Percentiles rank a stretch among this genome's conserved stretches.
Evolutionary conservation across 2,797 vertebrate genomes (phyloP).

Genomic region (Pangasius djambal): DNA sequence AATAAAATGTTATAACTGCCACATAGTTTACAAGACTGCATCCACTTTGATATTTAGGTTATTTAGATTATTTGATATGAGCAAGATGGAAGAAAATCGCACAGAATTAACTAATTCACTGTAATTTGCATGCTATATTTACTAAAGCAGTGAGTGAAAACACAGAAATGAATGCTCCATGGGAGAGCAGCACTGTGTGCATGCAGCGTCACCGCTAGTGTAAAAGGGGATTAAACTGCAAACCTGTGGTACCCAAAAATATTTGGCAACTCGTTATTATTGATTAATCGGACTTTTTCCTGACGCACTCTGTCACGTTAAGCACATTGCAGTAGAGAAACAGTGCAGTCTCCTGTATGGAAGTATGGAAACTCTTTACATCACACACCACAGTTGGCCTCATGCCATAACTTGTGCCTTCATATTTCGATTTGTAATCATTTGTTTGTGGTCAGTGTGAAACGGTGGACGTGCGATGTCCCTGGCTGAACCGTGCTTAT

Average conservation of each 20-base stretch:
- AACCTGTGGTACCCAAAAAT: not conserved
- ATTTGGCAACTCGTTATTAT: not conserved
- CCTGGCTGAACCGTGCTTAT: not conserved
- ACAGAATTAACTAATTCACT: not conserved
- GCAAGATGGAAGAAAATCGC: not conserved
- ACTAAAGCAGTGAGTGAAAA: not conserved
- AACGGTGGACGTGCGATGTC: not conserved
- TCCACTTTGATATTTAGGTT: not conserved
- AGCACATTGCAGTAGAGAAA: not conserved
- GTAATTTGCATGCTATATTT: not conserved
- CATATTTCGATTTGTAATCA: not conserved
- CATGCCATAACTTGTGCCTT: not conserved
- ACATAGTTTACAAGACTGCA: not conserved
- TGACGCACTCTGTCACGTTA: not conserved
- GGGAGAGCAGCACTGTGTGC: not conserved
- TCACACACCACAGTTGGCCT: not conserved
- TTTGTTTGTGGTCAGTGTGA: not conserved
- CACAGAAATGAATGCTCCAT: not conserved
- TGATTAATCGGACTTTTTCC: not conserved
- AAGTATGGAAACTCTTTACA: not conserved
- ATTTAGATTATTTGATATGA: no score
- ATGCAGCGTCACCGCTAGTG: not conserved
- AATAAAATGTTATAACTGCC: not conserved
- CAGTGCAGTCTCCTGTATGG: not conserved
- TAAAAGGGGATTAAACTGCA: not conserved